phyloP scores from a whole-genome alignment of 2,888 invertebrate species.

The Quadriops clusia region DNA sequence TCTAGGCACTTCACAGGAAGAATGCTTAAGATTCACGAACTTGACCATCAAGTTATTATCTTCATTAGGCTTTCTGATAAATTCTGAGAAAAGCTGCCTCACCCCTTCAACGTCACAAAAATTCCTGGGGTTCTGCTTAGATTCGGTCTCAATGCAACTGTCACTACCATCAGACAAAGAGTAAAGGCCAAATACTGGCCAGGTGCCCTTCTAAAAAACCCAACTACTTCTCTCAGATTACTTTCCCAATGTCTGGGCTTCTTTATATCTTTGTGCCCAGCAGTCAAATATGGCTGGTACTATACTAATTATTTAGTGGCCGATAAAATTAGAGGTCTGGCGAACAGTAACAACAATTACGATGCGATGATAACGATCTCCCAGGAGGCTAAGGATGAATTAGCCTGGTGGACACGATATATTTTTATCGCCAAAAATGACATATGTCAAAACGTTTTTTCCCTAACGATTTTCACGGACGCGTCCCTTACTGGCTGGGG shows the following conservation, averaged over 20 bases:
- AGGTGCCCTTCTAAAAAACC: background rate
- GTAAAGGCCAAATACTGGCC: background rate
- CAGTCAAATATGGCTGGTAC: conserved; percentile 15
- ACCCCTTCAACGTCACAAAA: conserved; percentile 4
- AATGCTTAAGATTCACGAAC: conserved; percentile 6
- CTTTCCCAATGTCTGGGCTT: conserved; percentile 14
- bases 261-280: conserved; percentile 16
- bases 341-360: conserved; percentile 5
- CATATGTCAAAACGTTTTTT: conserved; percentile 12
- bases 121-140: conserved; percentile 9
- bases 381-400: conserved; percentile 5
- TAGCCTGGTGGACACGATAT: conserved; percentile 16
- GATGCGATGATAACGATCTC: conserved; percentile 7
- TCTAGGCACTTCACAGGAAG: conserved; percentile 8
- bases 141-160: conserved; percentile 6
- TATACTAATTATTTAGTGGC: conserved; percentile 16
- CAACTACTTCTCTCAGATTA: conserved; percentile 12
- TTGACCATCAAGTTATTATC: conserved; percentile 5
- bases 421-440: conserved; percentile 8
- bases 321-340: conserved; percentile 12
- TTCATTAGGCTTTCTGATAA: conserved; percentile 11
- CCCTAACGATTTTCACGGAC: conserved; percentile 19
- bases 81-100: conserved; percentile 10
- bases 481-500: conserved; percentile 20
- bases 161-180: conserved; percentile 4